These are phyloP conservation scores for Macrotrachela quadricornifera DNA, from an alignment of 1,140 invertebrate species.

Conservation along the genomic window DNA sequence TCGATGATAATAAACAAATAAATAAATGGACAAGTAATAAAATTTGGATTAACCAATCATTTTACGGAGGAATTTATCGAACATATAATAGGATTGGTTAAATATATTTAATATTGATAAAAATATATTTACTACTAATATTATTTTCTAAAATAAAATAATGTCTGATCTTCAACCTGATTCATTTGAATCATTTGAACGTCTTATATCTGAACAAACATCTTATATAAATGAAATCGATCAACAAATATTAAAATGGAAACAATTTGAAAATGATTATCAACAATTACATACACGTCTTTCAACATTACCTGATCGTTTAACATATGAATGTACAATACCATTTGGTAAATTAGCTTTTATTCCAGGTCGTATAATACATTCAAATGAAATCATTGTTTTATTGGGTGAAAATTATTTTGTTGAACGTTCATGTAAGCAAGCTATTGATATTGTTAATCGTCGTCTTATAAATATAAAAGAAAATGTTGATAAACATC, in stretches of 20 bases:
- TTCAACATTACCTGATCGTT: slow-evolving; percentile 23
- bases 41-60: no score
- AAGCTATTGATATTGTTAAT: slow-evolving; percentile 40
- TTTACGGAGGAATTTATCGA: no score
- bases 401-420: slow-evolving; percentile 48
- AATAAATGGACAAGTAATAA: no score
- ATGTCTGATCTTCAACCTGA: no score
- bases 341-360: slow-evolving; percentile 43
- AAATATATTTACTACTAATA: no score
- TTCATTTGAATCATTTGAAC: no score
- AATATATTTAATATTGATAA: no score
- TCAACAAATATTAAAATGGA: slow-evolving; percentile 15
- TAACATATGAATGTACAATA: slow-evolving; percentile 32
- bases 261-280: slow-evolving; percentile 28
- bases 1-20: no score
- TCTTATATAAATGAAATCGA: slow-evolving; percentile 1
- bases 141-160: no score
- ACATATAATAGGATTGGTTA: no score
- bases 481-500: not conserved
- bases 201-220: no score
- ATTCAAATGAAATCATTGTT: slow-evolving; percentile 49
- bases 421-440: slow-evolving; percentile 41
- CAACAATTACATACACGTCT: slow-evolving; percentile 18
- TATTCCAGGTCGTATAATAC: slow-evolving; percentile 43
- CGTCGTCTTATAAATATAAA: slow-evolving; percentile 38